Base-by-base conservation (phyloP, 2,797 vertebrate species). In the Chaenodraco wilsoni region DNA sequence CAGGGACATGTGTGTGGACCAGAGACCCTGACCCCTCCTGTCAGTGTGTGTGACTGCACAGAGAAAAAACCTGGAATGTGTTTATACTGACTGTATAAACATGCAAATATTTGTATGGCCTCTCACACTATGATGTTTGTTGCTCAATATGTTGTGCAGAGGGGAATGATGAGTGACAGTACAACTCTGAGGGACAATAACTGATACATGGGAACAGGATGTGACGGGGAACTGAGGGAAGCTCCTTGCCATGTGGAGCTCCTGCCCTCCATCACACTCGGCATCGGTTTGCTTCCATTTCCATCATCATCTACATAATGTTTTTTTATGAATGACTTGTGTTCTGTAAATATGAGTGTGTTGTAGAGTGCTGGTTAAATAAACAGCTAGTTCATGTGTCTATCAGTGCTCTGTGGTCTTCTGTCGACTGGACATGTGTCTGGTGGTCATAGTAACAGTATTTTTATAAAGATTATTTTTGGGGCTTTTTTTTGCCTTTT, bases 321-420 rank as follows among this genome's bases (percentile, higher is more conserved):
- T 43, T 50, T 17, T 44, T 19, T 40, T 2, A 40, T 9, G 14
- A 16, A 65, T 4, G 5, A 11, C 1, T 13, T 45, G 12, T 69
- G 54, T 8, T 16, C 23, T 59, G 41, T 82, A 72, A 69, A 84
- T 67, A 67, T 0, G 4, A 61, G 37, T 62, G 59, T 75, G 66
- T 78, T 76, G 16, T 72, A 74, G 54, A 65, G n/a, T 7, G 1
- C 10, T 49, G 12, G 27, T 69, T 64, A 8, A 82, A 58, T 67
- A 76, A 68, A 73, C 17, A 43, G 37, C 17, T 14, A n/a, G 1
- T 51, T 46, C 0, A 13, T 65, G 7, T 50, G 12, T 69, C 49
- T 1, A 1, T 40, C 49, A 31, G 3, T 14, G 9, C 40, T 60
- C 23, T 31, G 10, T 43, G 41, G 9, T 67, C 41, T 5, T 46